Evolutionary conservation across 2,888 invertebrate genomes (phyloP).

Genomic region (Leptogaster cylindrica): DNA sequence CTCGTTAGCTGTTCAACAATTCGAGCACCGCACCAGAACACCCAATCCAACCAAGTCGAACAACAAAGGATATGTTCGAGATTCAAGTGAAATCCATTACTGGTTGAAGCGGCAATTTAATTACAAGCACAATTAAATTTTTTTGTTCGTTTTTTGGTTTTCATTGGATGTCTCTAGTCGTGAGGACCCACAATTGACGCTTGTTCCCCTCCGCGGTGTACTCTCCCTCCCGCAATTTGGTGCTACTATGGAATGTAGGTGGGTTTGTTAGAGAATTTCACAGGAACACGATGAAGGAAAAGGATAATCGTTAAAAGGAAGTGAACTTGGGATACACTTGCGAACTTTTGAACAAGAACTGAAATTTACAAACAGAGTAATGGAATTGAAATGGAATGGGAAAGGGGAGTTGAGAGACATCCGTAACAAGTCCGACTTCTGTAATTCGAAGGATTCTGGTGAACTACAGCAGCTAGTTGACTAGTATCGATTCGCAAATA

Average conservation of each 20-base stretch:
- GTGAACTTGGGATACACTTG: constrained; percentile 23
- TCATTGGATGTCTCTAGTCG: constrained; percentile 4
- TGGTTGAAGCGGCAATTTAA: constrained; percentile 31
- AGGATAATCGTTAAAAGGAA: constrained; percentile 30
- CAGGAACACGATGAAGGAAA: no score
- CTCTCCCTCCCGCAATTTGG: constrained; percentile 17
- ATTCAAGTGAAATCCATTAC: constrained; percentile 17
- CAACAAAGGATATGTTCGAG: constrained; percentile 18
- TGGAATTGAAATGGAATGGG: not conserved
- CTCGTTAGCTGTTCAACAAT: no score
- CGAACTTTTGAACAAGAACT: constrained; percentile 4
- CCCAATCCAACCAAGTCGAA: constrained; percentile 99
- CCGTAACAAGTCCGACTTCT: not conserved
- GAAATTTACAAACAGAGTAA: constrained; percentile 6
- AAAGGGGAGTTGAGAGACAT: not conserved
- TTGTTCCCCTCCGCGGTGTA: not conserved
- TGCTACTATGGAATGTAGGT: constrained; percentile 15
- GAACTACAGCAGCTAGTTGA: not conserved
- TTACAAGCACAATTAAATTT: constrained; percentile 39
- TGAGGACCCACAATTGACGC: not conserved
- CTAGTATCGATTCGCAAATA: not conserved
- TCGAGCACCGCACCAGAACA: constrained; percentile 98
- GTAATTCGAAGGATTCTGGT: not conserved
- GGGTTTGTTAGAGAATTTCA: constrained; percentile 6
- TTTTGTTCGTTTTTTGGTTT: no score